Evolutionary conservation across 2,888 invertebrate species (phyloP).

Genomic region (Auanema sp.): DNA sequence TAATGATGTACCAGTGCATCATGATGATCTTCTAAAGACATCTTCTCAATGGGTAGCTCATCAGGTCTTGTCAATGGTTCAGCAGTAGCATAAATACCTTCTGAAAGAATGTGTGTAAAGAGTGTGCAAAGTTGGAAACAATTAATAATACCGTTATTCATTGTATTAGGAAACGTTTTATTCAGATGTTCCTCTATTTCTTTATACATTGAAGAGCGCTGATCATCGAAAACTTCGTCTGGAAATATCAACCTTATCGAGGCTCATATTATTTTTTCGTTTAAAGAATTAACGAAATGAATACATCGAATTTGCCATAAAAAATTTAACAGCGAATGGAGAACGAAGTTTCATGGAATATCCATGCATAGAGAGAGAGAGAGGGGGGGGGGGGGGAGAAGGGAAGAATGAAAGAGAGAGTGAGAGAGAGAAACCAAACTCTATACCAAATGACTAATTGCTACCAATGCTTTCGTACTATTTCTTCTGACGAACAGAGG

Average conservation of each 20-base stretch:
- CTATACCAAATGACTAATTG: no score
- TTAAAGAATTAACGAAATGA: not conserved
- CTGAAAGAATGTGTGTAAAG: not conserved
- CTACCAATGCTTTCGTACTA: no score
- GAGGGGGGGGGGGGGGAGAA: conserved; percentile 2
- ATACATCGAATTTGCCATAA: not conserved
- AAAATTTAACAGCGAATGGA: conserved; percentile 3
- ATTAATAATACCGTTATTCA: conserved; percentile 12
- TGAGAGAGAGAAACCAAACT: not conserved
- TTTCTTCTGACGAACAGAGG: no score
- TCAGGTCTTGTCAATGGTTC: no score
- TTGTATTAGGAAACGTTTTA: conserved; percentile 32
- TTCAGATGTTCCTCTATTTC: conserved; percentile 44
- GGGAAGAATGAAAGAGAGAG: conserved; percentile 2
- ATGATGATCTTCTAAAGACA: no score
- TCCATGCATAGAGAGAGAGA: not conserved
- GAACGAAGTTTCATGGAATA: not conserved
- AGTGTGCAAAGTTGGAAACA: not conserved
- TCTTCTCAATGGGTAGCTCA: no score
- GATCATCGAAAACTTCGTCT: conserved; percentile 25
- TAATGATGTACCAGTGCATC: not conserved
- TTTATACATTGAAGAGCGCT: conserved; percentile 41
- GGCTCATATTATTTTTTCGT: no score
- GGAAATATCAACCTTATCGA: no score
- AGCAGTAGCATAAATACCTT: no score